Conservation (phyloP, 2,888 invertebrate species). For the Corbicula japonica region DNA sequence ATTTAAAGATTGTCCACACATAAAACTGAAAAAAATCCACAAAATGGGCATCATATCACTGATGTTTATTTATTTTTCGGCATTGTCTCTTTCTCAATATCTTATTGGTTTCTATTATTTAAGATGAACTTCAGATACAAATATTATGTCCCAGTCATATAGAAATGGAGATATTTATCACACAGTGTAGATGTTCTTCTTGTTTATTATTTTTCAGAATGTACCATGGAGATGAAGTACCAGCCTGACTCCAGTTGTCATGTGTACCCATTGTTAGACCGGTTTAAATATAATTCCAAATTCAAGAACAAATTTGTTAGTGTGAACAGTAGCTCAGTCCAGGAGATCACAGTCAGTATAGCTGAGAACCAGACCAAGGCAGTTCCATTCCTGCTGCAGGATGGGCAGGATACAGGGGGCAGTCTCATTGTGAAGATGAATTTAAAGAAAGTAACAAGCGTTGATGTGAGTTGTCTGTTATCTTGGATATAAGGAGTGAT, state of each 20-base stretch:
- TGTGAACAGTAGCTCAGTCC: constrained; percentile 40
- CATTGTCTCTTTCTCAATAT: too few species aligned
- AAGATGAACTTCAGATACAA: too few species aligned
- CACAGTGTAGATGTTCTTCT: too few species aligned
- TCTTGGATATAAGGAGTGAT: too few species aligned
- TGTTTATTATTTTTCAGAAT: constrained; percentile 20
- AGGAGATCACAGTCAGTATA: constrained; percentile 41
- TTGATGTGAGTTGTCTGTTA: constrained; percentile 41
- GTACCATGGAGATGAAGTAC: neutral
- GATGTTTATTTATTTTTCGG: too few species aligned
- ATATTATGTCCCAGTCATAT: too few species aligned
- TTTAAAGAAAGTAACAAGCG: constrained; percentile 17
- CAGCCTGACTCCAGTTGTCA: constrained; percentile 22
- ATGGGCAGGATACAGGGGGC: constrained; percentile 57
- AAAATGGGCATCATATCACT: too few species aligned
- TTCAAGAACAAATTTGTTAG: constrained; percentile 50
- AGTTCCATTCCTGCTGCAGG: constrained; percentile 53
- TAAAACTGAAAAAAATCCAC: too few species aligned
- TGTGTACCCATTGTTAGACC: constrained; percentile 46
- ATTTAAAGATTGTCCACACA: too few species aligned
- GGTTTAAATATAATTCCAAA: constrained; percentile 46
- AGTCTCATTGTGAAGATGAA: constrained; percentile 38
- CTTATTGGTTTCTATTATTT: too few species aligned
- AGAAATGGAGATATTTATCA: too few species aligned
- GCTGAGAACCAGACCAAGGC: constrained; percentile 41